A percentile compares a stretch with the other conserved stretches of the same genome.
Conservation (phyloP, 2,888 invertebrate species). For the Automeris io region DNA sequence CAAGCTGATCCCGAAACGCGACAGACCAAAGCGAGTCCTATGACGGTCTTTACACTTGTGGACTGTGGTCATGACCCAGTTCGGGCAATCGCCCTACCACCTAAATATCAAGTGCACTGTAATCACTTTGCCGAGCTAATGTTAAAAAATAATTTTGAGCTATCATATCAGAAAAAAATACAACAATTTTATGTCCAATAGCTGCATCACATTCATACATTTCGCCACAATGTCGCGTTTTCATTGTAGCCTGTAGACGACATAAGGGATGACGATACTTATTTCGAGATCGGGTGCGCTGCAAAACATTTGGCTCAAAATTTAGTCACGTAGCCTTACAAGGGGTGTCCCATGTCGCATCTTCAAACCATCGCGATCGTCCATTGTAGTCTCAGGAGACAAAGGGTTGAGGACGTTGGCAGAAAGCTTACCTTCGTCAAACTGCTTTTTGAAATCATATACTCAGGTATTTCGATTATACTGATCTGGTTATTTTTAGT, state of each 20-base stretch:
- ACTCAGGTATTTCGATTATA: constrained; percentile 60
- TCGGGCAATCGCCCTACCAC: too few species aligned
- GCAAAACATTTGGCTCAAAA: constrained; percentile 68
- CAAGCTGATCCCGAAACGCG: too few species aligned
- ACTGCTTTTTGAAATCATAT: constrained; percentile 59
- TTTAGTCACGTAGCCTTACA: constrained; percentile 68
- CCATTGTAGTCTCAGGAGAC: constrained; percentile 72
- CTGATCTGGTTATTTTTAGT: constrained; percentile 31
- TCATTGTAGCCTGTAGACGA: constrained; percentile 15
- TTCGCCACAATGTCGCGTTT: neutral
- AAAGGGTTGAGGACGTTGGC: constrained; percentile 65
- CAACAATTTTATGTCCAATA: neutral
- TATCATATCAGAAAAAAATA: too few species aligned
- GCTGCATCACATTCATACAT: neutral
- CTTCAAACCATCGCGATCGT: constrained; percentile 66
- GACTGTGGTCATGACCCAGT: too few species aligned
- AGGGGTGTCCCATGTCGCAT: constrained; percentile 68
- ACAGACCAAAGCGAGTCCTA: too few species aligned
- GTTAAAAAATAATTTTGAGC: too few species aligned
- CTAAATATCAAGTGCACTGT: too few species aligned
- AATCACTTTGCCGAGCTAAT: too few species aligned
- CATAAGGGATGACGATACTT: constrained; percentile 63
- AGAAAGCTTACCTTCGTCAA: constrained; percentile 68
- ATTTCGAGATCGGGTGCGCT: constrained; percentile 53
- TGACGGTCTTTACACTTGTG: too few species aligned